Evolutionary conservation across 2,797 vertebrate species (phyloP).

Genomic region (Phataginus tetradactyla): DNA sequence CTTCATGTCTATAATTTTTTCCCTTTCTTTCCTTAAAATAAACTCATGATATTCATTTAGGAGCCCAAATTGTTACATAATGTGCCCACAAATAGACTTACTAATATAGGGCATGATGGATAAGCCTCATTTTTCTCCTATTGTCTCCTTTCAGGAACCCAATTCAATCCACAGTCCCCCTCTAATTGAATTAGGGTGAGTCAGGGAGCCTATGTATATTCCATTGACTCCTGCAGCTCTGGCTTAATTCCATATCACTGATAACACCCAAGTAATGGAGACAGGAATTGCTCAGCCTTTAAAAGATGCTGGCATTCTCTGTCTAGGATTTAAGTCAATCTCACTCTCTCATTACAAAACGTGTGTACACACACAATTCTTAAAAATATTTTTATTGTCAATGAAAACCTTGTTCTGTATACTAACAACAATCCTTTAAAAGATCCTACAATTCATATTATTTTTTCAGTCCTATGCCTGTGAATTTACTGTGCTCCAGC

Average conservation of each 20-base stretch:
- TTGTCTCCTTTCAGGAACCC: conserved; percentile 61
- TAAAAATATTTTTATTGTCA: conserved; percentile 24
- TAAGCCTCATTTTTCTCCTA: conserved; percentile 53
- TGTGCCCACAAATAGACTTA: conserved; percentile 65
- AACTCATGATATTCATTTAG: conserved; percentile 43
- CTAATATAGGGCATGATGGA: conserved; percentile 73
- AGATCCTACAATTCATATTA: neutral
- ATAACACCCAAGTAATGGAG: conserved; percentile 18
- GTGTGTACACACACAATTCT: neutral
- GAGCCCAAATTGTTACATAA: conserved; percentile 68
- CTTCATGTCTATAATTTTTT: neutral
- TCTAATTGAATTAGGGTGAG: conserved; percentile 63
- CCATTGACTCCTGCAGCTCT: conserved; percentile 5
- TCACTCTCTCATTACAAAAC: conserved; percentile 24
- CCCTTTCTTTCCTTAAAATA: neutral
- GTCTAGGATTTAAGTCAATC: conserved; percentile 41
- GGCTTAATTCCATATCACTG: neutral
- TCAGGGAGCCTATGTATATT: conserved; percentile 36
- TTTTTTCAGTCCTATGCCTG: neutral
- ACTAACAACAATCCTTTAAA: neutral
- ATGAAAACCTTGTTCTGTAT: neutral
- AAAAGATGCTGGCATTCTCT: neutral
- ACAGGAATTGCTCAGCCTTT: neutral
- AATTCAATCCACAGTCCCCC: conserved; percentile 51
- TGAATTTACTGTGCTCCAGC: neutral